Evolutionary conservation across 1,140 invertebrate genomes (phyloP).

Genomic region (Drosophila nigromelanica): DNA sequence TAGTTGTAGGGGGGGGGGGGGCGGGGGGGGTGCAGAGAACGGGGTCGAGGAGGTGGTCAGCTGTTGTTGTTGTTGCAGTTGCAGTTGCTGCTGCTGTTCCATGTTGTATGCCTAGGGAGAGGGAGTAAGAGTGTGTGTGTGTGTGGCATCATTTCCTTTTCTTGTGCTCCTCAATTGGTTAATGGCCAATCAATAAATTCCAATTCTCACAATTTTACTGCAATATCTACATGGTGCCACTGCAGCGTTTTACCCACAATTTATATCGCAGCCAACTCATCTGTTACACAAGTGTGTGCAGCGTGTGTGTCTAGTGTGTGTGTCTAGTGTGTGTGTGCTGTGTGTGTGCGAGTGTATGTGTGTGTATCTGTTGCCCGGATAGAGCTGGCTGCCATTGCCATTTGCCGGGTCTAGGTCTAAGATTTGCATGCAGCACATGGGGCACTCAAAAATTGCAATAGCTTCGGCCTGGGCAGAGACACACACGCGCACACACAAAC

Average conservation of each 20-base stretch:
- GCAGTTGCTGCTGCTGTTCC: background rate
- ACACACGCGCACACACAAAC: background rate
- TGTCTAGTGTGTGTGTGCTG: constrained; percentile 18
- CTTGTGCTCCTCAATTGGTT: constrained; percentile 66
- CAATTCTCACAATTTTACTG: constrained; percentile 82
- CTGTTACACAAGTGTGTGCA: constrained; percentile 66
- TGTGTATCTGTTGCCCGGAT: constrained; percentile 18
- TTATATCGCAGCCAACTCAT: constrained; percentile 79
- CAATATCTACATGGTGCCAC: constrained; percentile 77
- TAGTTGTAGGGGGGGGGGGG: background rate
- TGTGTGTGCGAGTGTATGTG: constrained; percentile 15
- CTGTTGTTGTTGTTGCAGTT: constrained; percentile 11
- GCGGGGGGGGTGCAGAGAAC: too few relatives aligned
- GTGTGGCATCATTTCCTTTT: constrained; percentile 27
- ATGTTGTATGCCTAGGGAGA: constrained; percentile 2
- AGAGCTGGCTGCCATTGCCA: constrained; percentile 49
- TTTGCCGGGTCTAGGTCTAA: constrained; percentile 66
- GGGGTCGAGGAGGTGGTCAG: too few relatives aligned
- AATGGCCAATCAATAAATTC: constrained; percentile 83
- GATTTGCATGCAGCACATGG: constrained; percentile 75
- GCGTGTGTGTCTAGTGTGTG: constrained; percentile 7
- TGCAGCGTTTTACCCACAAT: constrained; percentile 80
- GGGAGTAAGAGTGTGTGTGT: background rate
- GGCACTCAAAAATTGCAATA: constrained; percentile 71
- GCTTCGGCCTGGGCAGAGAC: constrained; percentile 27